Conservation (phyloP, 2,888 invertebrate species). For the Morpho deidamia region DNA sequence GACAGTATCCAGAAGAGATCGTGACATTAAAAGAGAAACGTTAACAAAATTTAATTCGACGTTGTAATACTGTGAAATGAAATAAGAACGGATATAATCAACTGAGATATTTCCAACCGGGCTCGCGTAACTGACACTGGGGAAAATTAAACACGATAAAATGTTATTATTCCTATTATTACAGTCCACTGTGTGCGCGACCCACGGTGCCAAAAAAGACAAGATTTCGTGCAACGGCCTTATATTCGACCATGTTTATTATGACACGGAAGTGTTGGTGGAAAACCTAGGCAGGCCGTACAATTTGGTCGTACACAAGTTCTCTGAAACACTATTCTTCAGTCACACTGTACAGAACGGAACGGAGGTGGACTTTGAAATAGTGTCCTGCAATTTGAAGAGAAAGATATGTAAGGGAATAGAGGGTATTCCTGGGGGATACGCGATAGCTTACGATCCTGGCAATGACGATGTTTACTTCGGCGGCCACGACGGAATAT, state of each 20-base stretch:
- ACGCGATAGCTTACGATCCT: slow-evolving; percentile 56
- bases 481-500: slow-evolving; percentile 65
- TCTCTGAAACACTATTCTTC: slow-evolving; percentile 53
- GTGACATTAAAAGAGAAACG: slow-evolving; percentile 14
- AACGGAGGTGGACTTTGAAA: slow-evolving; percentile 47
- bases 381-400: slow-evolving; percentile 46
- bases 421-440: slow-evolving; percentile 50
- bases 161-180: slow-evolving; percentile 27
- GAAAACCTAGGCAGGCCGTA: slow-evolving; percentile 45
- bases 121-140: slow-evolving; percentile 16
- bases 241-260: slow-evolving; percentile 53
- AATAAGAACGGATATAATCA: slow-evolving; percentile 24
- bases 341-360: slow-evolving; percentile 53
- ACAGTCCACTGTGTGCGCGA: slow-evolving; percentile 10
- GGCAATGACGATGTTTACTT: slow-evolving; percentile 64
- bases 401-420: slow-evolving; percentile 40
- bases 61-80: slow-evolving; percentile 22
- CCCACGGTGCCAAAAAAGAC: slow-evolving; percentile 10
- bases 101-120: slow-evolving; percentile 12
- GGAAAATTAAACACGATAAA: slow-evolving; percentile 31
- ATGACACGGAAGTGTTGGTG: slow-evolving; percentile 43
- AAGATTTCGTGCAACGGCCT: slow-evolving; percentile 48
- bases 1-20: not conserved
- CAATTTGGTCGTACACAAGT: slow-evolving; percentile 56
- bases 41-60: slow-evolving; percentile 19